Evolutionary conservation across 2,113 vertebrate genomes (phyloP).

Genomic region (Cebidichthys violaceus): DNA sequence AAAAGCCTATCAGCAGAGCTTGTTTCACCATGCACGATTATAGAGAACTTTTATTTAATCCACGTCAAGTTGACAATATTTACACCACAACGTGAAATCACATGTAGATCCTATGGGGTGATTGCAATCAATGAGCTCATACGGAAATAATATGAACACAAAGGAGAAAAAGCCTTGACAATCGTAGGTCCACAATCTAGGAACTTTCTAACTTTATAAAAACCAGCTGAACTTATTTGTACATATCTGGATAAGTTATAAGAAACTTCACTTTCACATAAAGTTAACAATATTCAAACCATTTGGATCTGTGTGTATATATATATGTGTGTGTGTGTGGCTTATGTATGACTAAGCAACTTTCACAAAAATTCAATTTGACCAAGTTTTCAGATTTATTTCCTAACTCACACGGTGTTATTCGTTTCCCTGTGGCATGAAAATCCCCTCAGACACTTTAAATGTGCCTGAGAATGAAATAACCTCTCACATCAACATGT

Average conservation of each 20-base stretch:
- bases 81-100: not conserved
- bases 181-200: not conserved
- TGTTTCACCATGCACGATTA: not conserved
- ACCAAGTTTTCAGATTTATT: not conserved
- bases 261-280: not conserved
- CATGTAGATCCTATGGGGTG: not conserved
- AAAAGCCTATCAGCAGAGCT: not conserved
- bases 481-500: not conserved
- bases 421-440: not conserved
- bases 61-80: slow-evolving; percentile 9
- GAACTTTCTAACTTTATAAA: not conserved
- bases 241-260: not conserved
- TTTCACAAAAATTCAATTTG: not conserved
- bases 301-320: not conserved
- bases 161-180: not conserved
- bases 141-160: not conserved
- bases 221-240: not conserved
- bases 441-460: not conserved
- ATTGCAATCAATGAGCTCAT: not conserved
- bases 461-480: not conserved
- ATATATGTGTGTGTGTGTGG: no score
- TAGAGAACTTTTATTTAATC: not conserved
- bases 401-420: not conserved
- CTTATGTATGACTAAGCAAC: not conserved
- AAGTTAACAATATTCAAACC: not conserved